A percentile compares a stretch with the other conserved stretches of the same genome.
phyloP scores from a whole-genome alignment of 2,888 invertebrate species.

The Elmis aenea region DNA sequence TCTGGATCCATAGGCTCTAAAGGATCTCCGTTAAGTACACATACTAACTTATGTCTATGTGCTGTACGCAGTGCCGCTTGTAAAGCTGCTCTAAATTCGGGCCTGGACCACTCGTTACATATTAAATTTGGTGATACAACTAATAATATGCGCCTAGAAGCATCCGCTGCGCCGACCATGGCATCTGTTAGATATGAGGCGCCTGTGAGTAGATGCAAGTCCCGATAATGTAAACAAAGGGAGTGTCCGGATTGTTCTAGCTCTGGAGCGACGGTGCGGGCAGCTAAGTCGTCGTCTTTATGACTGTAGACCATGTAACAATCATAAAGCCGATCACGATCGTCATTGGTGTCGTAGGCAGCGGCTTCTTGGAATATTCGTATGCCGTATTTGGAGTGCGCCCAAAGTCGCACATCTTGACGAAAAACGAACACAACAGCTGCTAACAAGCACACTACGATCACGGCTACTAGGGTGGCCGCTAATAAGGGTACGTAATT shows the following conservation, averaged over 20 bases:
- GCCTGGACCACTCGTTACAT: constrained; percentile 76
- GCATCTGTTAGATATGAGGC: constrained; percentile 59
- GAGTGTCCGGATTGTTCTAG: constrained; percentile 67
- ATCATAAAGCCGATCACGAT: constrained; percentile 60
- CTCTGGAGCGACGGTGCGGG: constrained; percentile 63
- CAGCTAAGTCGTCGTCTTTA: constrained; percentile 70
- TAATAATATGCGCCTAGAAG: constrained; percentile 69
- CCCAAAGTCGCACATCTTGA: constrained; percentile 73
- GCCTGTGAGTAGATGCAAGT: constrained; percentile 54
- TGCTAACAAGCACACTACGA: constrained; percentile 63
- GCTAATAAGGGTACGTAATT: constrained; percentile 72
- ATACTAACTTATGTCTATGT: constrained; percentile 57
- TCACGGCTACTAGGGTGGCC: constrained; percentile 63
- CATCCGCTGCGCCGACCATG: constrained; percentile 58
- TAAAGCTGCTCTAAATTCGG: constrained; percentile 76
- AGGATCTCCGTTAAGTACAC: constrained; percentile 64
- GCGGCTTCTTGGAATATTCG: constrained; percentile 63
- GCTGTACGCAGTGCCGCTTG: constrained; percentile 69
- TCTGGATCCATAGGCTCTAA: constrained; percentile 70
- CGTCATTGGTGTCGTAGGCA: constrained; percentile 48
- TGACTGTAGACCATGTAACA: constrained; percentile 84
- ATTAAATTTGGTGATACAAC: constrained; percentile 77
- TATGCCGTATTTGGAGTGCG: constrained; percentile 72
- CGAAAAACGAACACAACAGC: constrained; percentile 70
- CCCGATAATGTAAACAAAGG: constrained; percentile 67